Evolutionary conservation across 2,113 vertebrate genomes (phyloP).

Genomic region (Elachura formosa): DNA sequence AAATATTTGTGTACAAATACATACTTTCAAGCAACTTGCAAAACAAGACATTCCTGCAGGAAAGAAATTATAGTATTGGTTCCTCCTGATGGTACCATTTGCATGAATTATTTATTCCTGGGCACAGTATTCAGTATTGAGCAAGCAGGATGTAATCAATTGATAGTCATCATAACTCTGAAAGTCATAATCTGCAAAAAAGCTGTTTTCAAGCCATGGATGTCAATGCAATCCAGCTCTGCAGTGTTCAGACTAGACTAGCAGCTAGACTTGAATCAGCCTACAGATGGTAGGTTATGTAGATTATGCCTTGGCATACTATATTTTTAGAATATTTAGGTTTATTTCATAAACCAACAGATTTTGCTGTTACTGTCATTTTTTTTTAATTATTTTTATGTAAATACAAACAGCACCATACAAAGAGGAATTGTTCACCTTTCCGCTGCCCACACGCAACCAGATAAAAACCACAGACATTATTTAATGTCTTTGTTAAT

Average conservation of each 20-base stretch:
- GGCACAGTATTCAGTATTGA: not conserved
- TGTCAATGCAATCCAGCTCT: not conserved
- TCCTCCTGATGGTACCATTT: not conserved
- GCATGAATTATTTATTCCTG: not conserved
- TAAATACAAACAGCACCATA: not conserved
- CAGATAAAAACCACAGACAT: not conserved
- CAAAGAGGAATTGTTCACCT: not conserved
- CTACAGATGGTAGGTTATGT: not conserved
- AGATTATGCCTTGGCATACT: not conserved
- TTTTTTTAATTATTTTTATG: not conserved
- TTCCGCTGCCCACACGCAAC: not conserved
- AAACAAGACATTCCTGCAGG: not conserved
- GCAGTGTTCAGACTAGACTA: not conserved
- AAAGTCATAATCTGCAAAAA: not conserved
- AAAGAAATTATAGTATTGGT: not conserved
- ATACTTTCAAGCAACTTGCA: not conserved
- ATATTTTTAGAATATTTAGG: not conserved
- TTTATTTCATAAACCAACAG: not conserved
- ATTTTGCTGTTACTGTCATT: not conserved
- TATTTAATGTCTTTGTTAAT: not conserved
- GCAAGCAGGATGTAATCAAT: not conserved
- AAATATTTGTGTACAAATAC: not conserved
- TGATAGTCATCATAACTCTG: not conserved
- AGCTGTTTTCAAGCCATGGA: not conserved
- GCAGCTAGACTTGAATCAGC: not conserved